These are phyloP conservation scores for Machimus atricapillus DNA, from an alignment of 2,888 invertebrate species.

Conservation along the genomic window DNA sequence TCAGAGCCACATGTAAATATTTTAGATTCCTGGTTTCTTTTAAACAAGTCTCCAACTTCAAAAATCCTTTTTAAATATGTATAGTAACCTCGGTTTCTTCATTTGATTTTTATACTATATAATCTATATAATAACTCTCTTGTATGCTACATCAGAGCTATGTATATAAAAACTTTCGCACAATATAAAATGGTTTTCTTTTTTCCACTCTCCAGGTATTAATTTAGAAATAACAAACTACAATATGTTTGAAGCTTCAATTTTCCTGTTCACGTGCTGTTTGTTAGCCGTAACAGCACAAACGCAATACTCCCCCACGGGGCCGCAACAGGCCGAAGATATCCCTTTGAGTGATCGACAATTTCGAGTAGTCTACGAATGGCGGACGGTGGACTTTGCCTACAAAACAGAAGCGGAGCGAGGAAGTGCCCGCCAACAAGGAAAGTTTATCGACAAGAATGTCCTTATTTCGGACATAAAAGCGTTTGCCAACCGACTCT, in stretches of 20 bases:
- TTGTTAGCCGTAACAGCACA: neutral
- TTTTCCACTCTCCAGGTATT: neutral
- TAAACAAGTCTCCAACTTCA: too few species aligned
- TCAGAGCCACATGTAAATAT: too few species aligned
- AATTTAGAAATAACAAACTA: neutral
- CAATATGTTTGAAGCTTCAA: neutral
- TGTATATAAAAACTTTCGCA: too few species aligned
- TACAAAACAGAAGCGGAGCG: constrained; percentile 70
- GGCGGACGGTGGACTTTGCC: constrained; percentile 74
- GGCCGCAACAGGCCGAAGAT: constrained; percentile 45
- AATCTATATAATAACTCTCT: too few species aligned
- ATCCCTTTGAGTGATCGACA: constrained; percentile 57
- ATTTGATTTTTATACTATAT: too few species aligned
- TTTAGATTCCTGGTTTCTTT: too few species aligned
- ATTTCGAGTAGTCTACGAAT: constrained; percentile 76
- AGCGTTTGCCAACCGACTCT: constrained; percentile 72
- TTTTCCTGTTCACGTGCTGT: neutral
- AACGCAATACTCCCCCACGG: neutral
- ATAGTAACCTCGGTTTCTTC: too few species aligned
- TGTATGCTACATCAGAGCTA: too few species aligned
- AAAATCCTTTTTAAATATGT: too few species aligned
- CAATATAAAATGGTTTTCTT: neutral
- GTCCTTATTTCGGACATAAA: constrained; percentile 74
- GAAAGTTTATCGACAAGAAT: constrained; percentile 72
- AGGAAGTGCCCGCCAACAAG: constrained; percentile 65